phyloP scores from a whole-genome alignment of 1,140 invertebrate species.

The Zaprionus nigranus region DNA sequence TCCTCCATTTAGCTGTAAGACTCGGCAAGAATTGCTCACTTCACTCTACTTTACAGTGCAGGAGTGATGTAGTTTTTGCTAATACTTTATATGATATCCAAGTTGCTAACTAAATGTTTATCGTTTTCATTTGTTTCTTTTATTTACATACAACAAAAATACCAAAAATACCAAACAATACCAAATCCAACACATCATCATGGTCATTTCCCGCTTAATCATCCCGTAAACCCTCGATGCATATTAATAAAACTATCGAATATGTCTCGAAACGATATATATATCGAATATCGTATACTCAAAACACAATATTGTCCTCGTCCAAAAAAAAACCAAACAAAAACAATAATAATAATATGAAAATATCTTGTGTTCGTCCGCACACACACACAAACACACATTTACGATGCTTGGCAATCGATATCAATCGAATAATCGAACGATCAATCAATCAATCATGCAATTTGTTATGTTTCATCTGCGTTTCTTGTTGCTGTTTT shows the following conservation, averaged over 20 bases:
- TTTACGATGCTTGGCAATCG: slow-evolving; percentile 70
- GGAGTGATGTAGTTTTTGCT: slow-evolving; percentile 34
- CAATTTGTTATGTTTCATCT: slow-evolving; percentile 64
- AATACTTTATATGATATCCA: slow-evolving; percentile 59
- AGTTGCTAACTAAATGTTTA: slow-evolving; percentile 85
- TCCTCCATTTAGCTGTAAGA: slow-evolving; percentile 34
- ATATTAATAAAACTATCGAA: slow-evolving; percentile 39
- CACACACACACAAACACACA: slow-evolving; percentile 27
- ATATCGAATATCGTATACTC: slow-evolving; percentile 56
- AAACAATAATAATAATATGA: slow-evolving; percentile 29
- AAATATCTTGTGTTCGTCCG: slow-evolving; percentile 74
- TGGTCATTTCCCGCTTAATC: slow-evolving; percentile 84
- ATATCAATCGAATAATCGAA: slow-evolving; percentile 61
- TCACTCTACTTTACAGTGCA: not conserved
- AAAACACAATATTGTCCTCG: slow-evolving; percentile 55
- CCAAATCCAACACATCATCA: slow-evolving; percentile 70
- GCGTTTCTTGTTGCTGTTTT: slow-evolving; percentile 79
- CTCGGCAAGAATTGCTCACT: slow-evolving; percentile 20
- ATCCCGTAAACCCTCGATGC: slow-evolving; percentile 62
- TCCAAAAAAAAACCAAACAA: slow-evolving; percentile 70
- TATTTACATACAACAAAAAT: slow-evolving; percentile 78
- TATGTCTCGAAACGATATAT: slow-evolving; percentile 15
- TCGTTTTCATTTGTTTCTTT: slow-evolving; percentile 84
- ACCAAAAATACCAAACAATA: slow-evolving; percentile 59
- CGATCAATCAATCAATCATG: slow-evolving; percentile 61